Evolutionary conservation across 2,113 vertebrate species (phyloP).

Genomic region (Papio anubis): DNA sequence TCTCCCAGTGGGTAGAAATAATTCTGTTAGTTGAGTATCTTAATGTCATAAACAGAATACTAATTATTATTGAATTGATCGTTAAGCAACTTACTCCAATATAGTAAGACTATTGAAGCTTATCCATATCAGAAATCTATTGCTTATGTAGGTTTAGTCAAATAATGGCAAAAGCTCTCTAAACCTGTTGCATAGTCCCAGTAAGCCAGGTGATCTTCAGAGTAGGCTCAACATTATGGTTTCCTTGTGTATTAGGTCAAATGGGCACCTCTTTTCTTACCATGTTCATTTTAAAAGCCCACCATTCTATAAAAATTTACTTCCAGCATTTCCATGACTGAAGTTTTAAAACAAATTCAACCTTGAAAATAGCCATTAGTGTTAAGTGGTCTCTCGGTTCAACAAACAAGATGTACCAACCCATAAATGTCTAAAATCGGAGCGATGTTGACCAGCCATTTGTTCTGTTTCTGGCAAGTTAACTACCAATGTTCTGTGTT

Average conservation of each 20-base stretch:
- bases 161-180: neutral
- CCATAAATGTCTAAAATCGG: slow-evolving; percentile 63
- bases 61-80: neutral
- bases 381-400: slow-evolving; percentile 63
- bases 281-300: neutral
- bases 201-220: neutral
- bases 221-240: neutral
- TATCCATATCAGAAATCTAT: neutral
- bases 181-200: neutral
- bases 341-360: slow-evolving; percentile 66
- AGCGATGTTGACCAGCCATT: slow-evolving; percentile 53
- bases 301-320: neutral
- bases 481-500: slow-evolving; percentile 70
- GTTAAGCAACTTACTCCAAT: neutral
- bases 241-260: neutral
- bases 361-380: slow-evolving; percentile 64
- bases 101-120: neutral
- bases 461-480: slow-evolving; percentile 65
- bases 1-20: neutral
- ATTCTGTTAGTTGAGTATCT: neutral
- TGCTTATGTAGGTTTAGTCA: neutral
- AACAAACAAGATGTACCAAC: slow-evolving; percentile 75
- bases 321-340: slow-evolving; percentile 28
- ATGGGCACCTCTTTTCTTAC: neutral
- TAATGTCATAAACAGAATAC: neutral